phyloP scores from a whole-genome alignment of 2,888 invertebrate genomes.

The Apamea monoglypha region DNA sequence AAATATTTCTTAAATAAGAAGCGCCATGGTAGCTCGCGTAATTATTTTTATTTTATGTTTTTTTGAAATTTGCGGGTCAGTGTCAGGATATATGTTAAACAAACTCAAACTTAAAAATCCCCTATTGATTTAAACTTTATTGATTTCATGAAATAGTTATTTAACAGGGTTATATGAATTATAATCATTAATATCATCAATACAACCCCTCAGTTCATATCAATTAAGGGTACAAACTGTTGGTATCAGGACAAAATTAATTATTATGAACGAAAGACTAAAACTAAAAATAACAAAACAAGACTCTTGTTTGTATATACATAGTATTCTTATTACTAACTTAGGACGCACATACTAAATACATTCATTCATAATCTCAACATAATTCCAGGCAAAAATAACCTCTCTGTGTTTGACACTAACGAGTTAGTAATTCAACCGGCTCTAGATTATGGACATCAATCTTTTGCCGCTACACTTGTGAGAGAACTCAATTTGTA shows the following conservation, averaged over 20 bases:
- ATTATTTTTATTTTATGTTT: no score
- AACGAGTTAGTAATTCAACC: constrained; percentile 41
- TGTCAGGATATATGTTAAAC: no score
- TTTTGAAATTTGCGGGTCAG: no score
- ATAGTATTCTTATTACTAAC: background rate
- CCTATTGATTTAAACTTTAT: no score
- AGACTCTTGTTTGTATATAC: background rate
- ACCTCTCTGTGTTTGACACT: constrained; percentile 36
- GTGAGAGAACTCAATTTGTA: constrained; percentile 34
- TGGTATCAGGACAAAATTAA: no score
- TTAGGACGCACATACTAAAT: background rate
- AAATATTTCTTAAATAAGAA: background rate
- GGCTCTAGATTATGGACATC: constrained; percentile 29
- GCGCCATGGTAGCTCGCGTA: background rate
- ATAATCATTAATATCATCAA: no score
- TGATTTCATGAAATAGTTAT: no score
- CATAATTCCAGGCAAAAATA: constrained; percentile 14
- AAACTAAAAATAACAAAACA: background rate
- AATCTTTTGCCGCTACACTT: constrained; percentile 29
- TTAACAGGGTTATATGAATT: no score
- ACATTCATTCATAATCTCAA: constrained; percentile 18
- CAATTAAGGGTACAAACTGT: no score
- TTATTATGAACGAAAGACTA: background rate
- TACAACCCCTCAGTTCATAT: no score
- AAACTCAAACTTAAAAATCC: no score